Base-by-base conservation (phyloP, 2,797 vertebrate species). In the Crocidura indochinensis region DNA sequence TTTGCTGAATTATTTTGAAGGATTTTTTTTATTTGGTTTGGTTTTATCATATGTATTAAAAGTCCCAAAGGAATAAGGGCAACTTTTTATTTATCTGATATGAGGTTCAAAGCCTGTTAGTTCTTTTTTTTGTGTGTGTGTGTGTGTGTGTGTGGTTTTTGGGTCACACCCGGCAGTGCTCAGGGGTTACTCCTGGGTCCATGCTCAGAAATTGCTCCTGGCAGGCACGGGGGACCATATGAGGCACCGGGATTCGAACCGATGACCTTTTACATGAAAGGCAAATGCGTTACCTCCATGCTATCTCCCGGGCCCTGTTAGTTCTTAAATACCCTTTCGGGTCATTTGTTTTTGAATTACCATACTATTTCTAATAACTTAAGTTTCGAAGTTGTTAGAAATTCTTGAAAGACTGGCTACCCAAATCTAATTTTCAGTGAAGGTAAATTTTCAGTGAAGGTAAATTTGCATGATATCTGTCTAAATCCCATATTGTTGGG, bases 1-100 rank as follows among this genome's bases (percentile, higher is more conserved):
- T 93, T 84, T 84, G 77, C 88, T 93, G 88, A 95, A 73, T 79
- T 91, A 73, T 94, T 53, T 68, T 69, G 46, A 89, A 94, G 3
- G 87, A 86, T 44, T 89, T 89, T 91, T 91, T 90, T 26, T 77
- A 76, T 91, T 87, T 87, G 56, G 89, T 90, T 80, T 73, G 77
- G 27, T 91, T 93, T 87, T 84, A 65, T 90, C 47, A 49, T 72
- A 44, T 26, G 17, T 72, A 73, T 27, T 56, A 73, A 69, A 90
- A 80, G 9, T 29, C 86, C 68, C n/a, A 62, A 84, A 88, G 22
- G 31, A 84, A 46, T 53, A 62, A 26, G 6, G n/a, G 49, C 26
- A 80, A 87, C 72, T 92, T 81, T 67, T 90, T 84, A 80, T 84
- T 84, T 94, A 68, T 85, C 85, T 68, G 56, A 47, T 72, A 84